phyloP scores from a whole-genome alignment of 2,113 vertebrate genomes.

The Hippocampus guttulatus region DNA sequence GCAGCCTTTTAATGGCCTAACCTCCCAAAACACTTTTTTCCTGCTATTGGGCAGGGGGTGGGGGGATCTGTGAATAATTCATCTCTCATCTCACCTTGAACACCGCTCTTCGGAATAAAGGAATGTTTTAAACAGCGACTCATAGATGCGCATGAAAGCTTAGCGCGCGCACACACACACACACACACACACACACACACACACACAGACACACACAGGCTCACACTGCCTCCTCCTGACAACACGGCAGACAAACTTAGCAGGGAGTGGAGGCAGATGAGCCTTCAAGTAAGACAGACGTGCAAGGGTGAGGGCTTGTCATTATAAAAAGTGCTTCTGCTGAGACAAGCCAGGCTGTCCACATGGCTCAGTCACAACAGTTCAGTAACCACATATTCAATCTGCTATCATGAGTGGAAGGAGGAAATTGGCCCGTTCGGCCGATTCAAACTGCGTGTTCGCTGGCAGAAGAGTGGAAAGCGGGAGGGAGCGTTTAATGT shows the following conservation, averaged over 20 bases:
- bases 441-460: conserved; percentile 26
- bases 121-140: conserved; percentile 61
- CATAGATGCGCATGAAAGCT: conserved; percentile 35
- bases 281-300: conserved; percentile 44
- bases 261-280: conserved; percentile 59
- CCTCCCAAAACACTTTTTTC: conserved; percentile 63
- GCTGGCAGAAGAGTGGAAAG: conserved; percentile 13
- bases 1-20: conserved; percentile 51
- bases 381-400: conserved; percentile 40
- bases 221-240: conserved; percentile 43
- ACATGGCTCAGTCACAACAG: conserved; percentile 53
- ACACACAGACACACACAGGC: conserved; percentile 16
- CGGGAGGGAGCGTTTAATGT: conserved; percentile 25
- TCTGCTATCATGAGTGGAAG: conserved; percentile 29
- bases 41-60: conserved; percentile 13
- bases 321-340: conserved; percentile 53
- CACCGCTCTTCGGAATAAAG: conserved; percentile 60
- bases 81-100: conserved; percentile 67
- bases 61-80: conserved; percentile 65
- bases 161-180: conserved; percentile 15
- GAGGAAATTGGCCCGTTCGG: conserved; percentile 36
- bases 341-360: conserved; percentile 59
- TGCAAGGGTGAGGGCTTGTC: conserved; percentile 58
- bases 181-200: conserved; percentile 13
- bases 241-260: conserved; percentile 57